Evolutionary conservation across 2,797 vertebrate genomes (phyloP), one percentile per base, ranked within the genome.

Genomic region (Alcedo quadribrachys): DNA sequence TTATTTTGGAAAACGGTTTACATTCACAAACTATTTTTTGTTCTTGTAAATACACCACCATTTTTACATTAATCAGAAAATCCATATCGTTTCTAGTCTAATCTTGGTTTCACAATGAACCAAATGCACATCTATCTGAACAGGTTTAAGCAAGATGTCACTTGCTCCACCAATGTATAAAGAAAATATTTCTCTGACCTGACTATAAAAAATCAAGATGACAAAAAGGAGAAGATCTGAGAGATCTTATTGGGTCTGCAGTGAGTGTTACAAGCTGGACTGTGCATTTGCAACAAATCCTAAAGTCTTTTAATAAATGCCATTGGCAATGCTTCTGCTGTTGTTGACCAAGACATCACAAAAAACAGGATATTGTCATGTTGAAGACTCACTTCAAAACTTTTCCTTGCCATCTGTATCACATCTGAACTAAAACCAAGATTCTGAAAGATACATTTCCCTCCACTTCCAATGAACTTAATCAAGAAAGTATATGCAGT

Each of bases 1-100:
- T 1, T 45, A 2, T 48, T 8, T 65, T 63, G 18, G 22, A n/a
- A 65, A 67, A 48, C 37, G 5, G 2, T 58, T 88, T 61, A 27
- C 8, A 37, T 30, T 3, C 17, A 48, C 40, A 70, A 32, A 69
- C 3, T 54, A 7, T 51, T 58, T 70, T 48, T 80, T 63, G 16
- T 17, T 74, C 15, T 28, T 81, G 8, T 50, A 78, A 87, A 88
- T 45, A 70, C 33, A 11, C 3, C 19, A 9, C 1, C 7, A 37
- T 63, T 89, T 80, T 89, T 45, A 48, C 9, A 16, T 63, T 57
- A 67, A 75, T 21, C 20, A 85, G 15, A 68, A 92, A 83, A 83
- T 71, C 14, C 2, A 33, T 55, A 25, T 71, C 50, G n/a, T 77
- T 73, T 77, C 16, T 63, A 43, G 14, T 62, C 20, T 73, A 45